These are phyloP conservation scores for Phataginus tetradactyla DNA, from an alignment of 2,797 vertebrate species.

Conservation along the genomic window DNA sequence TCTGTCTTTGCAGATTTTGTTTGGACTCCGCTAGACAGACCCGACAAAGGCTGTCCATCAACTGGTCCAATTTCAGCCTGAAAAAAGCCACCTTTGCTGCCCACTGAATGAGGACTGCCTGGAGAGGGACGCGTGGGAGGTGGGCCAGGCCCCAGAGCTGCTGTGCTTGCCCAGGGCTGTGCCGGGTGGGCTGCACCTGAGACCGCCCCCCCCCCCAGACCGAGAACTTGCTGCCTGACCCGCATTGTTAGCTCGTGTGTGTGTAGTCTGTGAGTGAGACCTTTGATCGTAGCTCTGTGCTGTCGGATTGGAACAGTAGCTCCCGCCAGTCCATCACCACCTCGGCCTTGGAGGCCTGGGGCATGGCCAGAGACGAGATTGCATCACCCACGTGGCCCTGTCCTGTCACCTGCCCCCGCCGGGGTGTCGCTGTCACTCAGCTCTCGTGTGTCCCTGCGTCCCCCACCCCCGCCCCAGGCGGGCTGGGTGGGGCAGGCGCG, in stretches of 20 bases:
- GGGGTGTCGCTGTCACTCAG: constrained; percentile 38
- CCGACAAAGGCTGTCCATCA: constrained; percentile 97
- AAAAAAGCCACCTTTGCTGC: constrained; percentile 98
- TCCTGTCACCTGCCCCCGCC: constrained; percentile 82
- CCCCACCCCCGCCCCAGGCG: constrained; percentile 80
- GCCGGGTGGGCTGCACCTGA: constrained; percentile 89
- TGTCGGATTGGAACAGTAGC: constrained; percentile 82
- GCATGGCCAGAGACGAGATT: constrained; percentile 87
- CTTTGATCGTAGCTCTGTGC: constrained; percentile 86
- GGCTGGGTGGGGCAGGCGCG: constrained; percentile 91
- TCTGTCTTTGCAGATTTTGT: constrained; percentile 92
- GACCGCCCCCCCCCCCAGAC: constrained; percentile 81
- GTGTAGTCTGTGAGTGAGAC: constrained; percentile 94
- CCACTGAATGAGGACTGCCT: constrained; percentile 90
- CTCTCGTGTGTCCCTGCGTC: constrained; percentile 85
- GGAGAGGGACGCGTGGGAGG: constrained; percentile 86
- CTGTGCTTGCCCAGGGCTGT: constrained; percentile 91
- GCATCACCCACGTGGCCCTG: constrained; percentile 91
- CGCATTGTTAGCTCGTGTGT: constrained; percentile 92
- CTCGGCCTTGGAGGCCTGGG: constrained; percentile 86
- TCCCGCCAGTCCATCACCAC: constrained; percentile 83
- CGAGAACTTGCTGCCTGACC: constrained; percentile 90
- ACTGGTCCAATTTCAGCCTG: constrained; percentile 99
- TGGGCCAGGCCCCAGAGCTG: constrained; percentile 88
- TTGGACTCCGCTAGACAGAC: constrained; percentile 98